A percentile compares a stretch with the other conserved stretches of the same genome.
These are phyloP conservation scores for Tringa solitaria DNA, from an alignment of 2,113 vertebrate species.

Conservation along the genomic window DNA sequence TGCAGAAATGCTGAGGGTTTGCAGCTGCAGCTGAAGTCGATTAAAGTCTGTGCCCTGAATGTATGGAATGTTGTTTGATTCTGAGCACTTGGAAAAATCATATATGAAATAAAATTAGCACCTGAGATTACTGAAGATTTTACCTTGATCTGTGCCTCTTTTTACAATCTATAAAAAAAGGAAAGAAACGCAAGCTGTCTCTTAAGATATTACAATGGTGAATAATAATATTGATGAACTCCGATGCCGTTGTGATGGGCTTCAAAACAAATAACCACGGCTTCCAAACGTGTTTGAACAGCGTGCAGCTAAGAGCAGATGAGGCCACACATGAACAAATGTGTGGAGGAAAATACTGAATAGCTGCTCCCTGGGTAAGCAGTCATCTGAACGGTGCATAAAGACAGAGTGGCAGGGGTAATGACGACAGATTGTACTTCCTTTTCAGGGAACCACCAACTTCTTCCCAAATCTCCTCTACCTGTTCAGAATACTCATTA, in stretches of 20 bases:
- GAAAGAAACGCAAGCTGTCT: not conserved
- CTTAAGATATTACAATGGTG: not conserved
- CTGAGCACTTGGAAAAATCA: not conserved
- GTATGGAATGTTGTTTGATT: conserved; percentile 23
- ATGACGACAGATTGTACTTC: not conserved
- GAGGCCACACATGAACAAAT: conserved; percentile 33
- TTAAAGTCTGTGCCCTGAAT: conserved; percentile 45
- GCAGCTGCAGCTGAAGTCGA: conserved; percentile 60
- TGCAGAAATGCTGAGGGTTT: conserved; percentile 55
- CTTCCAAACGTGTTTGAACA: conserved; percentile 17
- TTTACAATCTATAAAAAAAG: not conserved
- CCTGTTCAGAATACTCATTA: not conserved
- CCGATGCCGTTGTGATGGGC: not conserved
- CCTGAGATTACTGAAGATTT: not conserved
- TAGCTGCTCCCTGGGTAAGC: not conserved
- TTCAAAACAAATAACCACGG: conserved; percentile 27
- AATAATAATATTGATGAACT: conserved; percentile 5
- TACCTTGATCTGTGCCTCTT: not conserved
- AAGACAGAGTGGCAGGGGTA: not conserved
- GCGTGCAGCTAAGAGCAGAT: not conserved
- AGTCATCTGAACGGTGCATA: not conserved
- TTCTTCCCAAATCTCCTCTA: not conserved
- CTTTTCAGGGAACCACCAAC: not conserved
- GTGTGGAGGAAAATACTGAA: not conserved
- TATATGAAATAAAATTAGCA: conserved; percentile 16